Base-by-base conservation (phyloP, 2,113 vertebrate genomes). In the Ictalurus punctatus region DNA sequence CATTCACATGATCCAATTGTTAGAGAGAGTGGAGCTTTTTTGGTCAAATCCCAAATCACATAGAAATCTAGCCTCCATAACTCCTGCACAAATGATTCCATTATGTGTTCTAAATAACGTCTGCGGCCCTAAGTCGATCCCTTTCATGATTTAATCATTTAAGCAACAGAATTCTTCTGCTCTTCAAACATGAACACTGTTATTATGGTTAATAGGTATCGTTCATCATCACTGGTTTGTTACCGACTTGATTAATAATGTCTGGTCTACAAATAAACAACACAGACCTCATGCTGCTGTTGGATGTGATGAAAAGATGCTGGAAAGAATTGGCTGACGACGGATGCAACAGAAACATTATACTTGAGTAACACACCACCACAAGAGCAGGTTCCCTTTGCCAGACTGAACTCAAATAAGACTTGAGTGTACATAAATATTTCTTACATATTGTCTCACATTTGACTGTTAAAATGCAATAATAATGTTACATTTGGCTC, bases 231-330 rank as follows among this genome's bases (percentile, higher is more conserved):
- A 84, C 91, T 74, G 40, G 91, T 92, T 93, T 93, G 93, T 93
- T 93, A 90, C 90, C 91, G 78, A 40, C 82, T 92, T 93, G 92
- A 94, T 94, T 94, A 92, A 95, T 93, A 92, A 86, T 91, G 93
- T 94, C 92, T 93, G 92, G 88, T 91, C 83, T 87, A 87, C 65
- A 69, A 93, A 92, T 88, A 89, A 90, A 89, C 89, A 86, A 87
- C 37, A 17, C 34, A 71, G 67, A 69, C 48, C 81, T 65, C 30
- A n/a, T 90, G n/a, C 61, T 76, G 85, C 56, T 82, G 78, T 25
- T 85, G 82, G 58, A 84, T n/a, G 58, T 85, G 82, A 73, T 61
- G 67, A 56, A 82, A 54, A 82, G 83, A 74, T 34, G 71, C 61
- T 80, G 82, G 79, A 59, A 82, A 74, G 23, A n/a, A 16, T 85